Conservation (phyloP, 2,888 invertebrate species). For the Epirrhoe alternata region DNA sequence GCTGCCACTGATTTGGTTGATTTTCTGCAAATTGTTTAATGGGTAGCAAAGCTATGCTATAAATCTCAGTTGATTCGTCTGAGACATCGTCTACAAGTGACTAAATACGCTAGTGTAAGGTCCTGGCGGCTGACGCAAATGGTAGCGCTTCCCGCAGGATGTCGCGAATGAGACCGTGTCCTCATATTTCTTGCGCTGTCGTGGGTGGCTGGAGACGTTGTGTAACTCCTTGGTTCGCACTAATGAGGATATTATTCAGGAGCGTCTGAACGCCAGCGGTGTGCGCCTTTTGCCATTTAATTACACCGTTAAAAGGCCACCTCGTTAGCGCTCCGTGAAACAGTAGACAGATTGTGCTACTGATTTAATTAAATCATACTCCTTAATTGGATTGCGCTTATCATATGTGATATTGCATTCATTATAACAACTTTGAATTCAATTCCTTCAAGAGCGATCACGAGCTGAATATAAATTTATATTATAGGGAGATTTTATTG, state of each 20-base stretch:
- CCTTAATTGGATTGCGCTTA: constrained; percentile 51
- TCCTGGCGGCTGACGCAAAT: constrained; percentile 77
- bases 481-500: constrained; percentile 16
- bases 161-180: constrained; percentile 83
- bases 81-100: constrained; percentile 71
- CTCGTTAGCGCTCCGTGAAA: constrained; percentile 64
- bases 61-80: constrained; percentile 71
- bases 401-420: constrained; percentile 28
- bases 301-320: constrained; percentile 61
- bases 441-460: constrained; percentile 1
- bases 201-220: constrained; percentile 75
- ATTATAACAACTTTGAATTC: constrained; percentile 18
- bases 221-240: constrained; percentile 61
- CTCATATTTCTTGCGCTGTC: constrained; percentile 75
- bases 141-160: constrained; percentile 80
- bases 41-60: constrained; percentile 54
- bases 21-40: constrained; percentile 53
- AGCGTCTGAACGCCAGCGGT: constrained; percentile 59
- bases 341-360: constrained; percentile 63
- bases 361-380: constrained; percentile 55
- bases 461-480: constrained; percentile 13
- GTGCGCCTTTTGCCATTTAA: constrained; percentile 64
- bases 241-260: constrained; percentile 81
- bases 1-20: constrained; percentile 23
- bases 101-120: constrained; percentile 65